Base-by-base conservation (phyloP, 2,797 vertebrate species). In the Philypnodon macrostomus region DNA sequence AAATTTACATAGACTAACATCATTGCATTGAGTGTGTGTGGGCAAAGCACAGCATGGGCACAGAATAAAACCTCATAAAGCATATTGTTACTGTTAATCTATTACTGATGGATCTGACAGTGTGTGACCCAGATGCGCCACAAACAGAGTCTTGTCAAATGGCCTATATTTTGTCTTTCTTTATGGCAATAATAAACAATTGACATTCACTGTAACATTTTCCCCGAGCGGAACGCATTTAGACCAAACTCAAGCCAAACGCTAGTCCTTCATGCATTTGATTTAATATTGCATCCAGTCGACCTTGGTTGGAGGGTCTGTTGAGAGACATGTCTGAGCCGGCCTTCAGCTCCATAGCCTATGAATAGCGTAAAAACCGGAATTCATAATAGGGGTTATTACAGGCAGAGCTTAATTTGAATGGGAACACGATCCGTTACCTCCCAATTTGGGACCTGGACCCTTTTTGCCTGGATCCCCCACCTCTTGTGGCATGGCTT, bases 41-140 rank as follows among this genome's bases (percentile, higher is more conserved):
- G 49, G 33, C 49, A 32, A 7, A 26, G 29, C 13, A 15, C 23
- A 37, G 53, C 16, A 1, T 2, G n/a, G 9, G 16, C 27, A 44
- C 27, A 3, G 29, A 48, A 18, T 24, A 27, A 58, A 69, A 39
- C 15, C 39, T 53, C 46, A 34, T 33, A 49, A 34, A 46, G 52
- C 32, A n/a, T n/a, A n/a, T n/a, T n/a, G n/a, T n/a, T n/a, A n/a
- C n/a, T n/a, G n/a, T n/a, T n/a, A n/a, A n/a, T n/a, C n/a, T n/a
- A n/a, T n/a, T n/a, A n/a, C n/a, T n/a, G n/a, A n/a, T n/a, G n/a
- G n/a, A n/a, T n/a, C 31, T 52, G 23, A 66, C 56, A 53, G 30
- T 33, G 26, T 19, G 41, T 77, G 64, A 81, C 67, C 71, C 68
- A 70, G 67, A 78, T 72, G n/a, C n/a, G n/a, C n/a, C n/a, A n/a